Evolutionary conservation across 2,888 invertebrate genomes (phyloP).

Genomic region (Eristalis arbustorum): DNA sequence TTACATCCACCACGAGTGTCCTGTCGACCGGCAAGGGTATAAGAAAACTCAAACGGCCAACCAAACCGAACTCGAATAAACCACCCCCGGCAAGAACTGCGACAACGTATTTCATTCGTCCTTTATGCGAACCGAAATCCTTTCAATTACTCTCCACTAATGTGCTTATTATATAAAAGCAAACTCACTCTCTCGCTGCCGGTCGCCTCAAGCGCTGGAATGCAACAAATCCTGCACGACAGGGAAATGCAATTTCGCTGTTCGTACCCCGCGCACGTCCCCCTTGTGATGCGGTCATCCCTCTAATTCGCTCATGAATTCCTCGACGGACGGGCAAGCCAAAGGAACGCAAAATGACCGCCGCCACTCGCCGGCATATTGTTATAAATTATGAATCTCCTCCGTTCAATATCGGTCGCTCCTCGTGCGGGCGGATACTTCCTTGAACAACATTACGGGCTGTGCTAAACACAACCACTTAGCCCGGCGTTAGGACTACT

Average conservation of each 20-base stretch:
- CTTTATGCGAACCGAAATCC: slow-evolving; percentile 59
- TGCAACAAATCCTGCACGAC: not conserved
- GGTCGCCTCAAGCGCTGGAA: slow-evolving; percentile 1
- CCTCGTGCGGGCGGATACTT: slow-evolving; percentile 22
- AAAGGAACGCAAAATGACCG: not conserved
- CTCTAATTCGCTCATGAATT: slow-evolving; percentile 24
- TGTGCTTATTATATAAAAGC: slow-evolving; percentile 41
- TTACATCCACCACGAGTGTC: not conserved
- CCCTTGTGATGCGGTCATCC: slow-evolving; percentile 49
- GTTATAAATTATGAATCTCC: slow-evolving; percentile 26
- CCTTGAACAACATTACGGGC: slow-evolving; percentile 46
- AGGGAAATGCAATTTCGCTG: slow-evolving; percentile 51
- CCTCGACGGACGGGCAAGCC: not conserved
- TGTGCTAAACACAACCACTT: slow-evolving; percentile 49
- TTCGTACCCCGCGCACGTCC: slow-evolving; percentile 16
- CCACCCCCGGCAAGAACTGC: slow-evolving; percentile 35
- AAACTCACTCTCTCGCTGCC: slow-evolving; percentile 19
- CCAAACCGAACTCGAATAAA: not conserved
- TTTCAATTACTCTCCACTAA: slow-evolving; percentile 60
- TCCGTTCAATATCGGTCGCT: slow-evolving; percentile 30
- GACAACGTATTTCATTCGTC: slow-evolving; percentile 47
- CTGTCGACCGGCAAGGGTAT: not conserved
- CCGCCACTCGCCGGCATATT: not conserved
- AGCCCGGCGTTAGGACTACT: slow-evolving; percentile 45
- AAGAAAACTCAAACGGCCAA: not conserved